phyloP scores from a whole-genome alignment of 2,797 vertebrate species.

The Amniataba percoides region DNA sequence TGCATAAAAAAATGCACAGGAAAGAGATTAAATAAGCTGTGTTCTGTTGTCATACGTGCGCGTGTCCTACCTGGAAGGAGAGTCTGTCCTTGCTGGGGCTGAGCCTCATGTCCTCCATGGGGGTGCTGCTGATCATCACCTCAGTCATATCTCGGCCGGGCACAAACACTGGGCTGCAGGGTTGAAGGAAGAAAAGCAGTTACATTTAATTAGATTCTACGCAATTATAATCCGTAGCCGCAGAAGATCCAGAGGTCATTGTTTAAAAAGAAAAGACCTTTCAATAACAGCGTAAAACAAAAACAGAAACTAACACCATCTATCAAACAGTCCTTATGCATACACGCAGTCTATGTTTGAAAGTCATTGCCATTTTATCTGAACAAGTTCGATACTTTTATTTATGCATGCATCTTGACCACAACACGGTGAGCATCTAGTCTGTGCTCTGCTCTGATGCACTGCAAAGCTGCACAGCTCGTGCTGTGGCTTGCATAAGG shows the following conservation, averaged over 20 bases:
- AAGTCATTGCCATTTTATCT: slow-evolving; percentile 4
- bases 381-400: slow-evolving; percentile 8
- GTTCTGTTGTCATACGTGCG: not conserved
- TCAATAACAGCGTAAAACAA: not conserved
- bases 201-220: slow-evolving; percentile 5
- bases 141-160: slow-evolving; percentile 95
- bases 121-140: slow-evolving; percentile 94
- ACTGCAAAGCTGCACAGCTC: slow-evolving; percentile 66
- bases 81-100: slow-evolving; percentile 94
- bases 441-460: slow-evolving; percentile 29
- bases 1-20: not conserved
- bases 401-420: slow-evolving; percentile 47
- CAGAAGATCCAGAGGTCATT: not conserved
- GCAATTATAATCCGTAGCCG: no score
- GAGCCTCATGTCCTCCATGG: slow-evolving; percentile 96
- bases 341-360: not conserved
- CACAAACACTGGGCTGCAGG: slow-evolving; percentile 91
- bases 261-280: no score
- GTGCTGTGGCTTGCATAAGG: slow-evolving; percentile 60
- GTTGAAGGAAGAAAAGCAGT: slow-evolving; percentile 38
- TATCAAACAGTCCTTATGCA: not conserved
- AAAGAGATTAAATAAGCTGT: not conserved
- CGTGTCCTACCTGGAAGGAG: slow-evolving; percentile 91
- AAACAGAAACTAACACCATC: not conserved
- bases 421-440: slow-evolving; percentile 45